phyloP scores from a whole-genome alignment of 2,888 invertebrate genomes.

The Cheilosia soror region DNA sequence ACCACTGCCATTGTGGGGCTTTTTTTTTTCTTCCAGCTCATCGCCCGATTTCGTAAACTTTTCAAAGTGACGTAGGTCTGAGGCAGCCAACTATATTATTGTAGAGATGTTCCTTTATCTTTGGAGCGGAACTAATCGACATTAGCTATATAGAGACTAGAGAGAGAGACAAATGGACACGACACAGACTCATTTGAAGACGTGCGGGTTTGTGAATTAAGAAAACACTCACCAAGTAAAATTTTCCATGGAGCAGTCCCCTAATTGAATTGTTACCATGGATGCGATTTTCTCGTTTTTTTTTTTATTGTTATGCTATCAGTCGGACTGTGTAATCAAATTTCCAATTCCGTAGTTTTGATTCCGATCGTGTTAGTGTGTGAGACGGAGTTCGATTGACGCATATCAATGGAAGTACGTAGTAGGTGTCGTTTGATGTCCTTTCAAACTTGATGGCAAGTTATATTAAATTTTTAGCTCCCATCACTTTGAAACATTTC shows the following conservation, averaged over 20 bases:
- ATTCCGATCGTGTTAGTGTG: not conserved
- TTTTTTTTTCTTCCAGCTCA: slow-evolving; percentile 7
- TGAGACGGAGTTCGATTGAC: slow-evolving; percentile 8
- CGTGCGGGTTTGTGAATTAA: not conserved
- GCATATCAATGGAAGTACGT: slow-evolving; percentile 10
- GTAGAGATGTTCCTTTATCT: slow-evolving; percentile 20
- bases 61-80: slow-evolving; percentile 4
- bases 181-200: not conserved
- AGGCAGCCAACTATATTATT: not conserved
- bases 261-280: slow-evolving; percentile 39
- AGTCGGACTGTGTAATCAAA: slow-evolving; percentile 18
- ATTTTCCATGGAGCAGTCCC: not conserved
- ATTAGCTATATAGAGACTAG: not conserved
- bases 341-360: slow-evolving; percentile 24
- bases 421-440: not conserved
- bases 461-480: no score
- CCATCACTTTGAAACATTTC: no score
- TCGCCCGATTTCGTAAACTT: slow-evolving; percentile 2
- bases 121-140: slow-evolving; percentile 30
- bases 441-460: no score
- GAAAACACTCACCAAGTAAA: not conserved
- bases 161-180: not conserved
- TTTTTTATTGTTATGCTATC: slow-evolving; percentile 8
- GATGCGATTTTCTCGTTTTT: slow-evolving; percentile 9
- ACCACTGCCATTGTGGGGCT: not conserved